Evolutionary conservation across 2,888 invertebrate genomes (phyloP), one percentile per base, ranked within the genome.

Genomic region (Tenthredo distinguenda): DNA sequence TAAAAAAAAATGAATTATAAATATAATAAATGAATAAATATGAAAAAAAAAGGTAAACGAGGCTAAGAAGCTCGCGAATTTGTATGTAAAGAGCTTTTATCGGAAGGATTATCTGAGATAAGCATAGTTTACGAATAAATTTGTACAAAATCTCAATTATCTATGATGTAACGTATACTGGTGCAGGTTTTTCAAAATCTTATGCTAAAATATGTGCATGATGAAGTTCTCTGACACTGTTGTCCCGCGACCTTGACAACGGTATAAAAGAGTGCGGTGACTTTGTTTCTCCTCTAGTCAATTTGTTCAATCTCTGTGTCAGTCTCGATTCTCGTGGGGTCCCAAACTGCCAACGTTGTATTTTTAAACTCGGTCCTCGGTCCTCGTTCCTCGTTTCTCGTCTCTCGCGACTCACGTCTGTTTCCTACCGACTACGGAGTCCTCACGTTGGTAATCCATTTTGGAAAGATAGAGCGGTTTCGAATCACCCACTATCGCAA

Each of bases 231-330:
- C 26, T 12, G 62, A 26, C 26, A 26, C 26, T 26, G 10, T 62
- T 26, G 26, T 26, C 21, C 21, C 62, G 21, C 26, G 12, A 62
- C 62, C 62, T 62, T 62, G 26, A 2, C 62, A 26, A 4, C 62
- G 62, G 9, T 62, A 62, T 62, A 62, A 62, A 62, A 62, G 12
- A 62, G 40, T 74, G n/a, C 72, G n/a, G 68, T 18, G 71, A 18
- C 18, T 34, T 37, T 37, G 71, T 71, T 71, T 74, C 26, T 5
- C 43, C 21, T 74, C 72, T 74, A 40, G 26, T 26, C 72, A 74
- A 74, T 74, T 74, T 74, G 72, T 74, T 43, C 40, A 31, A 74
- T 74, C 72, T 10, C 15, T 74, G 43, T 10, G 7, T 21, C 37
- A 10, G 40, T 43, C 40, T 40, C 43, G 34, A 43, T 74, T 74